Evolutionary conservation across 2,888 invertebrate species (phyloP).

Genomic region (Drosophila longiperda): DNA sequence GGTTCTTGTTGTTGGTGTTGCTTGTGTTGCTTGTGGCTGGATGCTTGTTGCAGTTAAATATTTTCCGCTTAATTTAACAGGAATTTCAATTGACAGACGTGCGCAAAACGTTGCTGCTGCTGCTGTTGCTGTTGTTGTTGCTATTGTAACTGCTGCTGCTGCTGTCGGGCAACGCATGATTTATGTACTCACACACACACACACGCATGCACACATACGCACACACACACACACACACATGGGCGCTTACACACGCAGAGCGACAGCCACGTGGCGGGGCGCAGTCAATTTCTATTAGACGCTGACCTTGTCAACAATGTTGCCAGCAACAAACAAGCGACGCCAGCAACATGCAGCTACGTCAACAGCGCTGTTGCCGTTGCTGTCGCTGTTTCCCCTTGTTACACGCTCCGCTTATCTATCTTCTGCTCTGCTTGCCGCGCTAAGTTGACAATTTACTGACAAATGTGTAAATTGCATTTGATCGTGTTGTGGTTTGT

Average conservation of each 20-base stretch:
- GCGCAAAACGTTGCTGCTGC: conserved; percentile 53
- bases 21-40: conserved; percentile 1
- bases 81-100: conserved; percentile 83
- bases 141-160: background rate
- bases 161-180: conserved; percentile 64
- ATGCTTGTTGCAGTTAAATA: conserved; percentile 74
- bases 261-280: conserved; percentile 48
- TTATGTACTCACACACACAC: conserved; percentile 69
- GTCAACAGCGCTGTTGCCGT: conserved; percentile 30
- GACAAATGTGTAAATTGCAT: conserved; percentile 82
- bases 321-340: conserved; percentile 57
- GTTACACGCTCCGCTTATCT: background rate
- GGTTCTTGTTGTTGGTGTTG: background rate
- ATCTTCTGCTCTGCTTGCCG: conserved; percentile 30
- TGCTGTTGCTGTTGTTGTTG: conserved; percentile 17
- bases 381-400: conserved; percentile 31
- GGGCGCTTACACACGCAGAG: conserved; percentile 11
- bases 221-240: conserved; percentile 8
- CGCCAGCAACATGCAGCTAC: conserved; percentile 58
- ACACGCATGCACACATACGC: conserved; percentile 29
- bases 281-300: conserved; percentile 75
- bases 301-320: conserved; percentile 82
- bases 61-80: conserved; percentile 84
- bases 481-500: conserved; percentile 63
- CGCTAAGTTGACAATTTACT: conserved; percentile 82